These are phyloP conservation scores for Eriocheir sinensis DNA, from an alignment of 1,140 invertebrate species.

Conservation along the genomic window DNA sequence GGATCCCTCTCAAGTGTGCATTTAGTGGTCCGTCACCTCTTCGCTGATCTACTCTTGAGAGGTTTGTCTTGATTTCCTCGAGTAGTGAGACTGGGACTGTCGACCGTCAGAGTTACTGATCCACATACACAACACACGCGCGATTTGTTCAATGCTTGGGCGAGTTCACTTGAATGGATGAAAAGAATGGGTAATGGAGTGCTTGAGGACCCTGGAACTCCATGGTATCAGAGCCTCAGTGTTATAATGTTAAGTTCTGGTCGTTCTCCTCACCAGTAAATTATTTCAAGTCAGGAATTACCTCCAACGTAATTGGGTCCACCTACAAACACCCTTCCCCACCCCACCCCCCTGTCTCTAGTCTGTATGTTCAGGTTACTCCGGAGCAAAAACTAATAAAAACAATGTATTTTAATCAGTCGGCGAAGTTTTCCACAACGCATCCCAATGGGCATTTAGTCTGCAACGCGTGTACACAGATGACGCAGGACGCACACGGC, in stretches of 20 bases:
- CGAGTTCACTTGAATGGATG: conserved; percentile 29
- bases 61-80: conserved; percentile 54
- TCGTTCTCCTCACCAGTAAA: conserved; percentile 41
- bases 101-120: conserved; percentile 34
- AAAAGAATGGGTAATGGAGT: conserved; percentile 6
- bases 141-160: conserved; percentile 42
- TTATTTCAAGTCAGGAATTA: conserved; percentile 40
- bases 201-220: background rate
- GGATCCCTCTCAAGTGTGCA: conserved; percentile 50
- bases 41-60: conserved; percentile 42
- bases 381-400: conserved; percentile 39
- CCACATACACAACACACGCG: background rate
- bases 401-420: conserved; percentile 63
- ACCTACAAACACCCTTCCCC: conserved; percentile 38
- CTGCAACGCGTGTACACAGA: conserved; percentile 70
- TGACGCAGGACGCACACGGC: conserved; percentile 70
- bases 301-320: conserved; percentile 68
- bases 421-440: conserved; percentile 67
- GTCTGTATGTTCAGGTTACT: conserved; percentile 76
- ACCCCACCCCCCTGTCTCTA: conserved; percentile 72
- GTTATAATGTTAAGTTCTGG: conserved; percentile 43
- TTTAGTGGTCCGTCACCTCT: conserved; percentile 56
- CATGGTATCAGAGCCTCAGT: conserved; percentile 55
- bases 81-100: conserved; percentile 72
- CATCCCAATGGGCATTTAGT: conserved; percentile 76